Percentiles rank a stretch among this genome's conserved stretches.
Evolutionary conservation across 2,888 invertebrate species (phyloP).

Genomic region (Tribolium freemani): DNA sequence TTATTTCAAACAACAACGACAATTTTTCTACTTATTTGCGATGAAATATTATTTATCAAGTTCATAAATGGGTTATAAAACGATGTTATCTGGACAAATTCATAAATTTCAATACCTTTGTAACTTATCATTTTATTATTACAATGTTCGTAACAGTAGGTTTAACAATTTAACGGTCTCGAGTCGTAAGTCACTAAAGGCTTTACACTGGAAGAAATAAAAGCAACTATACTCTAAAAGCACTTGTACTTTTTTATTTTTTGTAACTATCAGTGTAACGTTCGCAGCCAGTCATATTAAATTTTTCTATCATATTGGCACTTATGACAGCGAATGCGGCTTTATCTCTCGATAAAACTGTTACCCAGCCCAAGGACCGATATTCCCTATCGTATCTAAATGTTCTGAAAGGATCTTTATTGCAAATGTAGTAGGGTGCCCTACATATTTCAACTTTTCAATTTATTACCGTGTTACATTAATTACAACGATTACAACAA

Average conservation of each 20-base stretch:
- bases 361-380: background rate
- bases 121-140: too few species aligned
- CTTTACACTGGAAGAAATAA: background rate
- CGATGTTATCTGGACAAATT: too few species aligned
- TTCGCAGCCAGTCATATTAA: background rate
- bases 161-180: too few species aligned
- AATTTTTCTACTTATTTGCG: background rate
- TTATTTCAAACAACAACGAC: background rate
- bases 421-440: background rate
- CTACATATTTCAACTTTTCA: background rate
- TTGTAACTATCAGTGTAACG: background rate
- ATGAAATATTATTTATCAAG: background rate
- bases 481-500: too few species aligned
- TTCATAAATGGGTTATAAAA: too few species aligned
- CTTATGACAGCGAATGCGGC: background rate
- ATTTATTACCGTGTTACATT: too few species aligned
- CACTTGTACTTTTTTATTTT: background rate
- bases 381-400: background rate
- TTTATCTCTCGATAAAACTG: background rate
- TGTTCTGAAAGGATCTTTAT: background rate
- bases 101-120: too few species aligned
- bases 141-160: too few species aligned
- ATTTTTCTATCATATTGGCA: background rate
- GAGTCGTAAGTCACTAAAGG: too few species aligned
- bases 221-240: background rate